A percentile compares a stretch with the other conserved stretches of the same genome.
Conservation (phyloP, 2,797 vertebrate genomes). For the Pantherophis alleghaniensis region DNA sequence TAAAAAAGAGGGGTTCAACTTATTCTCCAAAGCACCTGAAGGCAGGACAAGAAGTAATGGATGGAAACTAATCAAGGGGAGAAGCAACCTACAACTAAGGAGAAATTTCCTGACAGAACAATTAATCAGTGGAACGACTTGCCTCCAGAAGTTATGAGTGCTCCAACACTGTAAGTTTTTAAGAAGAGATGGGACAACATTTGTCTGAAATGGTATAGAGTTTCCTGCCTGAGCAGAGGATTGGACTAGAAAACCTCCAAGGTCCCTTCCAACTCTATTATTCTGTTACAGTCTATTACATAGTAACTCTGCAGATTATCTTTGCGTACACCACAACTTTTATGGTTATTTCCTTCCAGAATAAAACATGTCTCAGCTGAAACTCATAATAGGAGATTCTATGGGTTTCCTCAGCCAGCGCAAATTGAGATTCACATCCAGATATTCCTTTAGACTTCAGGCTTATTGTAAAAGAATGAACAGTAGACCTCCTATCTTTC, state of each 20-base stretch:
- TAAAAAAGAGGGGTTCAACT: neutral
- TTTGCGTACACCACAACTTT: neutral
- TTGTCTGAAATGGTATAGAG: neutral
- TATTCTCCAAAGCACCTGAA: neutral
- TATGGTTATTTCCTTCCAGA: neutral
- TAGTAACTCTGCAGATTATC: neutral
- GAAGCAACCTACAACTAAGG: neutral
- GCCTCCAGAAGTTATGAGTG: neutral
- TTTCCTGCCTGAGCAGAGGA: neutral
- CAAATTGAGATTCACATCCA: neutral
- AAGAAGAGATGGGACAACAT: neutral
- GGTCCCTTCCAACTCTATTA: neutral
- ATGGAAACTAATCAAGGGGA: neutral
- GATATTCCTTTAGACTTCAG: neutral
- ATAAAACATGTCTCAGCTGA: neutral
- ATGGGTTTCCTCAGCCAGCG: neutral
- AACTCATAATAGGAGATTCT: neutral
- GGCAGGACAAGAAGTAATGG: neutral
- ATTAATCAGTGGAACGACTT: neutral
- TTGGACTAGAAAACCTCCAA: neutral
- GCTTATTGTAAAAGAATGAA: neutral
- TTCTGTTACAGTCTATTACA: neutral
- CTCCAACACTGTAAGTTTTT: neutral
- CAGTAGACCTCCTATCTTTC: neutral
- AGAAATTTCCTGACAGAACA: neutral